A percentile compares a stretch with the other conserved stretches of the same genome.
phyloP scores from a whole-genome alignment of 2,888 invertebrate species.

The Torymus texanus region DNA sequence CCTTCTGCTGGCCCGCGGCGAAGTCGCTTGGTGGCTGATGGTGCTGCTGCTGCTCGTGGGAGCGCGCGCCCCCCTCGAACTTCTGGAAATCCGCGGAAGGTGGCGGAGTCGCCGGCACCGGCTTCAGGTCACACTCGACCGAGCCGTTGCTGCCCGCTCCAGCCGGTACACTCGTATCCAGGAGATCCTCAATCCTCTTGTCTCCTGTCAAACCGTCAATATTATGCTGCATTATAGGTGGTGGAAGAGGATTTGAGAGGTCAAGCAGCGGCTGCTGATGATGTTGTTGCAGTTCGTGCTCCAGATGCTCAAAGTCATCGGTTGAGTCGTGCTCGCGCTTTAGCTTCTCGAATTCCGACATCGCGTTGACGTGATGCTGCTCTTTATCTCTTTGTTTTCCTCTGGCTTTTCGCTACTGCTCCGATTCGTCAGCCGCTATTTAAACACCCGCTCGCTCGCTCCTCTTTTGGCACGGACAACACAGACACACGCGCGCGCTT shows the following conservation, averaged over 20 bases:
- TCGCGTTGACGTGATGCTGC: neutral
- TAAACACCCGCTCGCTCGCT: neutral
- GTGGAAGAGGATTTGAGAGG: constrained; percentile 19
- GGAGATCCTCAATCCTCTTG: constrained; percentile 56
- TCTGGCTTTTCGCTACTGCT: neutral
- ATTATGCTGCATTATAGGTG: no score
- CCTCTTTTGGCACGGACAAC: neutral
- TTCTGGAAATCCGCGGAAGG: constrained; percentile 68
- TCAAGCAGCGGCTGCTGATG: constrained; percentile 57
- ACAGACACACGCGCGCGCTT: neutral
- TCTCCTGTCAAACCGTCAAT: constrained; percentile 35
- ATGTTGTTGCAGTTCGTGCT: constrained; percentile 75
- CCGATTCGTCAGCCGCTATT: no score
- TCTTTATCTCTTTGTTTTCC: neutral
- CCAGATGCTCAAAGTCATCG: constrained; percentile 86
- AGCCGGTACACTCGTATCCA: constrained; percentile 62
- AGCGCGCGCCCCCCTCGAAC: constrained; percentile 55
- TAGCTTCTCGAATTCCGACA: constrained; percentile 61
- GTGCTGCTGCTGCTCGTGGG: neutral
- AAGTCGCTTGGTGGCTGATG: constrained; percentile 34
- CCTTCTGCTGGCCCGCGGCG: constrained; percentile 43
- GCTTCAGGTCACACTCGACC: constrained; percentile 57
- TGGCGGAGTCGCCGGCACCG: constrained; percentile 69
- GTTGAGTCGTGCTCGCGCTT: constrained; percentile 82
- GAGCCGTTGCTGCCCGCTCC: constrained; percentile 37